Evolutionary conservation across 2,888 invertebrate genomes (phyloP).

Genomic region (Pimpla rufipes): DNA sequence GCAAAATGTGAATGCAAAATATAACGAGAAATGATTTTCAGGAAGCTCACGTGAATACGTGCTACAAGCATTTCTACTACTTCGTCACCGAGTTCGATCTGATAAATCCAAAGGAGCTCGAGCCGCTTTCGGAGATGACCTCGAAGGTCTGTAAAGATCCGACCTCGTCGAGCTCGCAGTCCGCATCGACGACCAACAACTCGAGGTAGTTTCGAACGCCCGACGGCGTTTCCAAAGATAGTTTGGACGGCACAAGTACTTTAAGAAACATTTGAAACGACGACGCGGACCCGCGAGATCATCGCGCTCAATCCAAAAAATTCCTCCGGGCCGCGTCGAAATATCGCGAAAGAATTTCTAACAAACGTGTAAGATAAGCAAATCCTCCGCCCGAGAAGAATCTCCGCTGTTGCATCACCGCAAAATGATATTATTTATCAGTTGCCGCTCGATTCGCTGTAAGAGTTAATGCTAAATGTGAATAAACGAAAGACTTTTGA

Average conservation of each 20-base stretch:
- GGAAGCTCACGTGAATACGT: constrained; percentile 97
- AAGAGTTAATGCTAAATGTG: constrained; percentile 8
- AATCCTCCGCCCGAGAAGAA: not conserved
- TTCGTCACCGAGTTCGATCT: constrained; percentile 95
- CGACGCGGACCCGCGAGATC: not conserved
- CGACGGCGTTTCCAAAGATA: constrained; percentile 51
- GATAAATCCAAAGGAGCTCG: constrained; percentile 93
- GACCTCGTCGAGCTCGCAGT: constrained; percentile 73
- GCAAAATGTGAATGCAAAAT: no score
- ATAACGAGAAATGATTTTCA: constrained; percentile 81
- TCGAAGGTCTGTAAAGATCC: constrained; percentile 89
- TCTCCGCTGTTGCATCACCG: constrained; percentile 15
- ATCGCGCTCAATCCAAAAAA: constrained; percentile 43
- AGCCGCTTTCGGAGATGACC: constrained; percentile 93
- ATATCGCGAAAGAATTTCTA: constrained; percentile 12
- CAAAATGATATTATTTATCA: constrained; percentile 23
- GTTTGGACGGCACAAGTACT: constrained; percentile 64
- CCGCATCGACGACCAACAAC: constrained; percentile 70
- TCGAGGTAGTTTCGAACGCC: constrained; percentile 73
- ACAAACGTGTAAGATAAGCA: constrained; percentile 25
- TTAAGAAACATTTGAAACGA: constrained; percentile 32
- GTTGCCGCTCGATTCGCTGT: constrained; percentile 2
- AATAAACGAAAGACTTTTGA: constrained; percentile 22
- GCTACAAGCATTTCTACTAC: constrained; percentile 97
- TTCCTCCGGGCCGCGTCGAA: constrained; percentile 15